phyloP scores from a whole-genome alignment of 2,888 invertebrate genomes.

The Scelioninae gen. 1 region DNA sequence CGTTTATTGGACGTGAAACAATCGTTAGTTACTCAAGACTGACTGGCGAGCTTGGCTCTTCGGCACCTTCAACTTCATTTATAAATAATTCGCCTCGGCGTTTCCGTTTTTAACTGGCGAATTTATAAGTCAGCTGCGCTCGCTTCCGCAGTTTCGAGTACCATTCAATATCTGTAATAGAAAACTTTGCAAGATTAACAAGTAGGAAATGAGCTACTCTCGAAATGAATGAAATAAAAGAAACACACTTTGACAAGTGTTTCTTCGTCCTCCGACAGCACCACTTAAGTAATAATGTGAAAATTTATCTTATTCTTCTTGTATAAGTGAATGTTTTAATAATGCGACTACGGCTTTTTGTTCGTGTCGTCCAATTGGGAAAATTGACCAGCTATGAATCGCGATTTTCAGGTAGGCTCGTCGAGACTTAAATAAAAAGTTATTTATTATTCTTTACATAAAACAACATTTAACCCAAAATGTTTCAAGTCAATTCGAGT shows the following conservation, averaged over 20 bases:
- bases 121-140: conserved; percentile 29
- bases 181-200: conserved; percentile 58
- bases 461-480: no score
- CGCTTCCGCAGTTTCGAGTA: conserved; percentile 26
- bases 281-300: conserved; percentile 55
- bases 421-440: no score
- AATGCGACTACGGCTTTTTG: conserved; percentile 2
- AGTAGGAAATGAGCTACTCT: conserved; percentile 52
- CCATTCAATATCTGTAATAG: conserved; percentile 53
- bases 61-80: conserved; percentile 32
- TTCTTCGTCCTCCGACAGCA: conserved; percentile 37
- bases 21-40: conserved; percentile 11
- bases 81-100: conserved; percentile 40
- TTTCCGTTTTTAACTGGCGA: conserved; percentile 37
- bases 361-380: background rate
- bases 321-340: conserved; percentile 40
- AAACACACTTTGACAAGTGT: conserved; percentile 56
- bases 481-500: no score
- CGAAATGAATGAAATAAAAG: conserved; percentile 50
- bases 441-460: no score
- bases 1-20: conserved; percentile 48
- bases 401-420: no score
- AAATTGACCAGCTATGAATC: conserved; percentile 8
- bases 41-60: no score
- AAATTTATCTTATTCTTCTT: conserved; percentile 41